Evolutionary conservation across 2,113 vertebrate genomes (phyloP).

Genomic region (Pluvianellus socialis): DNA sequence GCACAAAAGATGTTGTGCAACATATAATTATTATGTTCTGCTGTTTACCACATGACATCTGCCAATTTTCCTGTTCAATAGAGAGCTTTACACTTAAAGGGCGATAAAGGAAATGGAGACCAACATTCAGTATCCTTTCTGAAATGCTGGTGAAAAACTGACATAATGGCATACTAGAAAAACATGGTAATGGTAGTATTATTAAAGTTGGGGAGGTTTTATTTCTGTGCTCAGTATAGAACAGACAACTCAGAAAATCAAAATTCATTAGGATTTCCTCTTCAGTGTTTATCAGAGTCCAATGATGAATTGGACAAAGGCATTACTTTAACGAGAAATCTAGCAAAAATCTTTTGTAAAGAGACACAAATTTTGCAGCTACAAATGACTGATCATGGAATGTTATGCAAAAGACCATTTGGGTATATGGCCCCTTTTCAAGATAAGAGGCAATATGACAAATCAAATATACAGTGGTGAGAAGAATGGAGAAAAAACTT

Average conservation of each 20-base stretch:
- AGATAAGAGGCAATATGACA: neutral
- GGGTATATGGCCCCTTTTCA: neutral
- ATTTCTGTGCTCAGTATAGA: neutral
- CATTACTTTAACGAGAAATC: neutral
- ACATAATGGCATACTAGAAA: neutral
- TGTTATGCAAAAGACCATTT: neutral
- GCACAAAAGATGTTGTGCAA: neutral
- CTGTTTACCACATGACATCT: neutral
- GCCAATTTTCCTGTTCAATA: neutral
- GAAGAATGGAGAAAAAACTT: neutral
- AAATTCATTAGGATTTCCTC: neutral
- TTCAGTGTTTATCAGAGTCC: neutral
- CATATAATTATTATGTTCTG: neutral
- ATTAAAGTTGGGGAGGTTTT: neutral
- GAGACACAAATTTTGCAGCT: neutral
- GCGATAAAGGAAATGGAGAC: neutral
- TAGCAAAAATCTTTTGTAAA: neutral
- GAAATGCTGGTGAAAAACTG: neutral
- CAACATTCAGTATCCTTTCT: neutral
- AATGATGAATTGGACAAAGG: neutral
- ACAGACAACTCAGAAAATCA: neutral
- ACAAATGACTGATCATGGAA: neutral
- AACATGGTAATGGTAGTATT: neutral
- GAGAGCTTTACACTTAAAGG: neutral
- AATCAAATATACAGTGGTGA: neutral